Base-by-base conservation (phyloP, 2,888 invertebrate genomes). In the Drosophila fungiperda region DNA sequence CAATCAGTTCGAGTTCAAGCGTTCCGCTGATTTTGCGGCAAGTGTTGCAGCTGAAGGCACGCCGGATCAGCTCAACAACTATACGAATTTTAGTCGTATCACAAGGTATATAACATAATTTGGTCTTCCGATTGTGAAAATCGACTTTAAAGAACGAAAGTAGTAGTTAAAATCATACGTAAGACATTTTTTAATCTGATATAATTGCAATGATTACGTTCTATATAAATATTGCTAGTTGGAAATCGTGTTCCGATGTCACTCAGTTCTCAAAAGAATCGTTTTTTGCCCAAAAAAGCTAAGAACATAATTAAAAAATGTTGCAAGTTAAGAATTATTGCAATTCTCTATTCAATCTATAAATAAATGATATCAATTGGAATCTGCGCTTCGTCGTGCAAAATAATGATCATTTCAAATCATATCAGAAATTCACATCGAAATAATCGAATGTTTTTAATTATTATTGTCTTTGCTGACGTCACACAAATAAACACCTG, bases 51-150 rank as follows among this genome's bases (percentile, higher is more conserved):
- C n/a, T n/a, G 55, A 68, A 5, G 55, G 38, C 29, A 15, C 63
- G 5, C 4, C 60, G 6, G 68, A 73, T 49, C 73, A 69, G 50
- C 48, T 87, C 4, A 89, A 78, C 68, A 91, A 91, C 68, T 90
- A 85, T 69, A 90, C 90, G 42, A 91, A 92, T 79, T 87, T 82
- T 63, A 91, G 84, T 78, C 74, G 70, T 35, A 81, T 60, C 45
- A 72, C 69, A 53, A 78, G 82, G 88, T 86, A 38, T 38, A 15
- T 23, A 45, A 45, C 8, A 2, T 23, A 23, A 15, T 15, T 23
- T 7, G 7, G 3, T 12, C 12, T 20, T 42, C 20, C 42, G 12
- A 6, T 6, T 20, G 2, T 20, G 20, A 12, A 42, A 7, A 42
- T 12, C 6, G 3, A 12, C 6, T 29, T 6, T 29, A 29, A 6